A percentile compares a stretch with the other conserved stretches of the same genome.
These are phyloP conservation scores for Hetaerina americana DNA, from an alignment of 1,140 invertebrate genomes.

Conservation along the genomic window DNA sequence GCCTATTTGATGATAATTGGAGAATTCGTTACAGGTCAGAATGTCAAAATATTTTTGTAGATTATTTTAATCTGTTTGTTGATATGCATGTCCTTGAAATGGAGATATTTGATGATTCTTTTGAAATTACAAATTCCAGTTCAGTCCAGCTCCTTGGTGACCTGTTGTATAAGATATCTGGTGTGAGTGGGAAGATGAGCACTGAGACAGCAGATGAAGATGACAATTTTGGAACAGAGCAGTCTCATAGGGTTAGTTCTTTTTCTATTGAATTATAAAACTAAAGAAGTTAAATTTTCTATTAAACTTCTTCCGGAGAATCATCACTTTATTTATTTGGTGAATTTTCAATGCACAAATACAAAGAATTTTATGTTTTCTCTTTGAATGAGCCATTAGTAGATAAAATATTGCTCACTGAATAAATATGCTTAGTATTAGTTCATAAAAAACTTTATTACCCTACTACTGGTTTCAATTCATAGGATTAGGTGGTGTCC, in stretches of 20 bases:
- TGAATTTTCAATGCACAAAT: too few relatives aligned
- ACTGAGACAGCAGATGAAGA: constrained; percentile 96
- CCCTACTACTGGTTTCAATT: too few relatives aligned
- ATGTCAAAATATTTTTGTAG: not conserved
- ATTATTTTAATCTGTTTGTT: not conserved
- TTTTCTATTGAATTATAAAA: too few relatives aligned
- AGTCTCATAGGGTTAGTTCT: constrained; percentile 63
- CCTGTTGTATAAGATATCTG: constrained; percentile 90
- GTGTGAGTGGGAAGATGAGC: constrained; percentile 97
- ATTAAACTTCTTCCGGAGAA: too few relatives aligned
- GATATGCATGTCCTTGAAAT: not conserved
- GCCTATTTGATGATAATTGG: constrained; percentile 96
- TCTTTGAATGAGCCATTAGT: too few relatives aligned
- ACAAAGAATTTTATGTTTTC: too few relatives aligned
- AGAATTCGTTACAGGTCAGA: constrained; percentile 74
- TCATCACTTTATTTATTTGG: too few relatives aligned
- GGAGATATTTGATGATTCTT: constrained; percentile 9
- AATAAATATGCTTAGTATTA: too few relatives aligned
- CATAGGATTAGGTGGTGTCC: too few relatives aligned
- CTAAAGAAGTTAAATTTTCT: too few relatives aligned
- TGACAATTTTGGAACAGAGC: constrained; percentile 97
- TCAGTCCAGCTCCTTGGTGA: constrained; percentile 95
- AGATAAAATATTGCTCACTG: too few relatives aligned
- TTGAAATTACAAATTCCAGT: constrained; percentile 24
- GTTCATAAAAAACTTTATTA: too few relatives aligned